phyloP scores from a whole-genome alignment of 2,888 invertebrate species.

The Lasioglossum vierecki region DNA sequence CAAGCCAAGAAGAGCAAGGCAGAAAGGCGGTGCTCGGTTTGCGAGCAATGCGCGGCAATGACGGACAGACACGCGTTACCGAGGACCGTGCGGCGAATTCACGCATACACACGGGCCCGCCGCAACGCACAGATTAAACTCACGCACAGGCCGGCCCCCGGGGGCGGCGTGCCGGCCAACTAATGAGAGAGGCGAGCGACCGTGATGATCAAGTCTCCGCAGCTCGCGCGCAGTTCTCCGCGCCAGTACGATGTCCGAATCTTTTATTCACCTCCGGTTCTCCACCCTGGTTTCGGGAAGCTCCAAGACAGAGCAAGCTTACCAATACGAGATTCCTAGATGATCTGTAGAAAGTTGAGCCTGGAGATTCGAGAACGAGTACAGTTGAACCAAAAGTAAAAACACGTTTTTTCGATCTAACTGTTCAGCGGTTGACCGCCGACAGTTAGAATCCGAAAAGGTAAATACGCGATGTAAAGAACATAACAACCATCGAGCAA shows the following conservation, averaged over 20 bases:
- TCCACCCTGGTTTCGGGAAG: not conserved
- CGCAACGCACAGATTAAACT: constrained; percentile 81
- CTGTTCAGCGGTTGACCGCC: too few relatives aligned
- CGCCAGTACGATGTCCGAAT: constrained; percentile 54
- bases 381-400: too few relatives aligned
- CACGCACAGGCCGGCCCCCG: constrained; percentile 78
- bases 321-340: not conserved
- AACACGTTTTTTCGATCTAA: too few relatives aligned
- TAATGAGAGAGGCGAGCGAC: constrained; percentile 81
- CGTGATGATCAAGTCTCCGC: constrained; percentile 76
- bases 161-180: constrained; percentile 79
- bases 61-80: constrained; percentile 41
- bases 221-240: constrained; percentile 30
- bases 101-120: constrained; percentile 71
- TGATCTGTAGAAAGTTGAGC: not conserved
- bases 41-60: constrained; percentile 37
- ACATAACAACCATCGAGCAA: too few relatives aligned
- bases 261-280: constrained; percentile 39
- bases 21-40: constrained; percentile 14
- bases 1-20: not conserved
- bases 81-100: constrained; percentile 62
- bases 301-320: not conserved
- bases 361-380: too few relatives aligned
- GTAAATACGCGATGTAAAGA: too few relatives aligned
- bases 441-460: too few relatives aligned